phyloP scores from a whole-genome alignment of 2,113 vertebrate species.

The Corynorhinus townsendii region DNA sequence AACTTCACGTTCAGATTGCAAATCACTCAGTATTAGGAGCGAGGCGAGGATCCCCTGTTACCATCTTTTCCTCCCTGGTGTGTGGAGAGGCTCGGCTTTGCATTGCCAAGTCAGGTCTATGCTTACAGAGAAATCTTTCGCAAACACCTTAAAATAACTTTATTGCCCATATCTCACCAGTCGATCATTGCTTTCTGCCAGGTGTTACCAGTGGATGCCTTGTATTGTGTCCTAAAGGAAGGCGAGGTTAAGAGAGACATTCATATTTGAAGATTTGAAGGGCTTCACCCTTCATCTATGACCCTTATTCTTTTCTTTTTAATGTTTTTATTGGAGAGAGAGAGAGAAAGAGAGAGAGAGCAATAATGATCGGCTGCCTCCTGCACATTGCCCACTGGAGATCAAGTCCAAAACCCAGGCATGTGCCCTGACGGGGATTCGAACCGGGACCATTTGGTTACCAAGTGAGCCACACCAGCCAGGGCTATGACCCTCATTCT shows the following conservation, averaged over 20 bases:
- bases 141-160: conserved; percentile 56
- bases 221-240: not conserved
- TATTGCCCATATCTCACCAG: conserved; percentile 16
- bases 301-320: not conserved
- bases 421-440: too few relatives aligned
- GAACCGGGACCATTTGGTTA: too few relatives aligned
- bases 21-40: conserved; percentile 65
- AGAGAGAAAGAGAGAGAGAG: too few relatives aligned
- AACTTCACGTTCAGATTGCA: conserved; percentile 64
- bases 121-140: conserved; percentile 25
- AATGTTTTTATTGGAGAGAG: too few relatives aligned
- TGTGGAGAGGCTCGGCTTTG: conserved; percentile 46
- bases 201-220: not conserved
- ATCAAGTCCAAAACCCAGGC: too few relatives aligned
- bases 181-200: not conserved
- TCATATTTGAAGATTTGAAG: not conserved
- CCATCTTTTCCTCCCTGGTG: conserved; percentile 41
- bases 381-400: too few relatives aligned
- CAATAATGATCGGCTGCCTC: too few relatives aligned
- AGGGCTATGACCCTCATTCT: not conserved
- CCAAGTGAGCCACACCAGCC: too few relatives aligned
- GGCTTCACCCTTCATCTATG: not conserved
- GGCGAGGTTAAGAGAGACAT: not conserved
- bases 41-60: conserved; percentile 40
- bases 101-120: conserved; percentile 21